Percentiles rank a stretch among this genome's conserved stretches.
These are phyloP conservation scores for Callinectes sapidus DNA, from an alignment of 2,888 invertebrate genomes.

Conservation along the genomic window DNA sequence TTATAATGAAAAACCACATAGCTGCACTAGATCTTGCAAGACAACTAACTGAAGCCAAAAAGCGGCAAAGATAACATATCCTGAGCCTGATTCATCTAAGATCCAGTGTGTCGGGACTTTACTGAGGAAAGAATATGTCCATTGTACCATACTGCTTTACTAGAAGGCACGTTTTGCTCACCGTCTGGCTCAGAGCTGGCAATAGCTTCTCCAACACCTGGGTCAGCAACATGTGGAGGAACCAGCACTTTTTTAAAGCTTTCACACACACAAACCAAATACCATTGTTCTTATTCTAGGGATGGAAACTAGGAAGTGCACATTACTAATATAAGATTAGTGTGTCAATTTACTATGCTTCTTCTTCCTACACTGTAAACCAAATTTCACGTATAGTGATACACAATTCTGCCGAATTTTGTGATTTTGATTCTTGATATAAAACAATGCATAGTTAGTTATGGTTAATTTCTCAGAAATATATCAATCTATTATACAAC, in stretches of 20 bases:
- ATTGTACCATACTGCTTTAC: not conserved
- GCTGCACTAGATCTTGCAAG: not conserved
- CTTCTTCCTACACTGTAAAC: not conserved
- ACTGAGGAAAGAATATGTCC: not conserved
- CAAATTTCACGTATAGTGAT: not conserved
- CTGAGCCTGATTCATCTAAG: not conserved
- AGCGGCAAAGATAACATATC: not conserved
- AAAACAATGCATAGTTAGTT: not conserved
- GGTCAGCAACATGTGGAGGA: conserved; percentile 56
- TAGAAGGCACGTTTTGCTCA: conserved; percentile 43
- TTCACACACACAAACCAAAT: conserved; percentile 24
- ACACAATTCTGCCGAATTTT: not conserved
- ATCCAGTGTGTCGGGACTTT: conserved; percentile 9
- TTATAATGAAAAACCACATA: not conserved
- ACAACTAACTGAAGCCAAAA: not conserved
- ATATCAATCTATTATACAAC: not conserved
- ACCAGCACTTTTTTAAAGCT: conserved; percentile 33
- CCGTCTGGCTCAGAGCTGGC: conserved; percentile 67
- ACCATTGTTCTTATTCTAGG: conserved; percentile 26
- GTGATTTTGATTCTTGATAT: not conserved
- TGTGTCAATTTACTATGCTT: conserved; percentile 4
- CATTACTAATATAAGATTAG: conserved; percentile 9
- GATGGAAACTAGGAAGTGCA: conserved; percentile 32
- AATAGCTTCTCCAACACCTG: conserved; percentile 58
- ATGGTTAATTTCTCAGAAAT: not conserved